These are phyloP conservation scores for Sebastes jordani DNA, from an alignment of 2,797 vertebrate genomes.

Conservation along the genomic window DNA sequence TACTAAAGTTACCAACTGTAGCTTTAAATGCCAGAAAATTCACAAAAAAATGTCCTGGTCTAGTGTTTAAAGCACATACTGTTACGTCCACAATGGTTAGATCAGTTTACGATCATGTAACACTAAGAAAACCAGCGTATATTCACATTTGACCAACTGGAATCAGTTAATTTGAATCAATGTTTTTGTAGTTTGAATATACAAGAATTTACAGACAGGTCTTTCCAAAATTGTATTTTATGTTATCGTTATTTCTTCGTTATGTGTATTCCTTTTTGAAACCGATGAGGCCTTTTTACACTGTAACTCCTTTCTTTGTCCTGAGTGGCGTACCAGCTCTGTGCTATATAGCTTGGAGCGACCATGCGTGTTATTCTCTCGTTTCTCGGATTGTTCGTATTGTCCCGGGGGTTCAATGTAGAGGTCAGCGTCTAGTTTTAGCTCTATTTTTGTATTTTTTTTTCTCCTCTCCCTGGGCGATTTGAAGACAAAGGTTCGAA, in stretches of 20 bases:
- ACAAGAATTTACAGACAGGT: background rate
- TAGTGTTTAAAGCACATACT: background rate
- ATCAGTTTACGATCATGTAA: background rate
- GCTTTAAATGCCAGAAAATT: too few relatives aligned
- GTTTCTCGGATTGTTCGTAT: conserved; percentile 17
- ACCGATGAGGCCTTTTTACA: background rate
- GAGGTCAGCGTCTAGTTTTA: conserved; percentile 36
- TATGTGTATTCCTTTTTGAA: background rate
- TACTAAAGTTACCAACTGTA: too few relatives aligned
- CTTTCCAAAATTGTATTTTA: background rate
- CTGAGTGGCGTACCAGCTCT: background rate
- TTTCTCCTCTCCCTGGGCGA: background rate
- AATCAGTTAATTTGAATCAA: background rate
- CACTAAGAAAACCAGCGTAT: background rate
- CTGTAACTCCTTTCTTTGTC: background rate
- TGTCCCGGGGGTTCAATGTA: background rate
- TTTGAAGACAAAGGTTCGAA: conserved; percentile 24
- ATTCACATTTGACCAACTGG: background rate
- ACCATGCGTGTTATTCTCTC: conserved; percentile 3
- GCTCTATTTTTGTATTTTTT: conserved; percentile 21
- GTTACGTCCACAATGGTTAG: background rate
- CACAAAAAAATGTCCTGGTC: too few relatives aligned
- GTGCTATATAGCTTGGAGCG: background rate
- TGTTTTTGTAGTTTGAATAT: background rate
- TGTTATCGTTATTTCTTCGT: background rate